Base-by-base conservation (phyloP, 64 coral and sea anemone species). In the Porites australiensis region DNA sequence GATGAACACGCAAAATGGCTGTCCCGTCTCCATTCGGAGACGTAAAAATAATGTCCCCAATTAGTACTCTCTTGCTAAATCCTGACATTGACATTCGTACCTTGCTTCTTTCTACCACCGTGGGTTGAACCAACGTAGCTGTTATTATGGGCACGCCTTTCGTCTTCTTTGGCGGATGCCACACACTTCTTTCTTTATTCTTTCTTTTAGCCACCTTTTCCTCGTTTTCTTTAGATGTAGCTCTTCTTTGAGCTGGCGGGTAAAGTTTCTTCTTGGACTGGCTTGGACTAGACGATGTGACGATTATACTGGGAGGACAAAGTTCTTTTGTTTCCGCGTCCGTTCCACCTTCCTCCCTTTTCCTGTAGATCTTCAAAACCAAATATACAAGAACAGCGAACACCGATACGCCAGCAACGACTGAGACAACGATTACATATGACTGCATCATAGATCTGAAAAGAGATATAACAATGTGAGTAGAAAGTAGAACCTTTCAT, bases 141-240 rank as follows among this genome's bases (percentile, higher is more conserved):
- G 90, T 94, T 46, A 92, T 86, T 7, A 93, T 94, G 2, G 95
- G 88, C 37, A 97, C 58, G 16, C 88, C 91, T 57, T 79, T 88
- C 75, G 94, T 97, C 71, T 93, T 90, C 46, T 97, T 97, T 37
- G 27, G 27, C 3, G 95, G 95, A 54, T 94, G 73, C 95, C 95
- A 97, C 70, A 97, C 88, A 87, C 95, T 97, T 8, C 75, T 94
- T 50, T 97, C 95, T 75, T 75, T 93, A 48, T 91, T 91, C 54
- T 37, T 77, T 11, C 2, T 54, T 74, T 93, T 93, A n/a, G 93
- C 86, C 58, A 96, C 14, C 48, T 78, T 74, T 82, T 94, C 95
- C 52, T 79, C 88, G 72, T 69, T 90, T 47, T 93, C 95, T 72
- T 79, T 64, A 10, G 89, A 90, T 13, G 57, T 44, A 8, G 50